Evolutionary conservation across 2,113 vertebrate species (phyloP).

Genomic region (Albula glossodonta): DNA sequence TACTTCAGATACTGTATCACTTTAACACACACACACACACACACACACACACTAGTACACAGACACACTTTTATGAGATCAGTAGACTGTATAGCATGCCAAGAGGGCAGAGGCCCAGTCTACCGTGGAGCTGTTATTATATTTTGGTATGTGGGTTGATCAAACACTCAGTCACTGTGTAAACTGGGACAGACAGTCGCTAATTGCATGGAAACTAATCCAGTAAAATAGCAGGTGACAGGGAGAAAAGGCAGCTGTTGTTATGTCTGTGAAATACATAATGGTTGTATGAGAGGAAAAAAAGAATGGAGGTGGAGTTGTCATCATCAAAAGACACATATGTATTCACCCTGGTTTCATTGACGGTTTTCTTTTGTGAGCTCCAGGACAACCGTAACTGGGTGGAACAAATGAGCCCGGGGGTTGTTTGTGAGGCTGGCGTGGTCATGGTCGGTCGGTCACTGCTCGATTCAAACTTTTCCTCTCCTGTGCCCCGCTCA

Average conservation of each 20-base stretch:
- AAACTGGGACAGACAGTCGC: conserved; percentile 7
- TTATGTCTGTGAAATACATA: conserved; percentile 5
- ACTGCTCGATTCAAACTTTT: background rate
- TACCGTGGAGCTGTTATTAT: background rate
- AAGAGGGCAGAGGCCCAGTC: background rate
- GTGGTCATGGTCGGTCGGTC: background rate
- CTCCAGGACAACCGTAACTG: background rate
- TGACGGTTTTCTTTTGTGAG: background rate
- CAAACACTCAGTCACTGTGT: background rate
- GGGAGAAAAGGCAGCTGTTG: background rate
- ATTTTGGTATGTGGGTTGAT: background rate
- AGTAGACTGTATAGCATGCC: background rate
- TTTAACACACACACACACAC: background rate
- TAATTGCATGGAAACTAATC: conserved; percentile 9
- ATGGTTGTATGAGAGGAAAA: background rate
- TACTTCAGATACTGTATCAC: background rate
- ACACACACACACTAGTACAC: background rate
- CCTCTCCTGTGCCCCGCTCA: background rate
- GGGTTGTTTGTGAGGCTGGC: background rate
- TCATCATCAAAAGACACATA: background rate
- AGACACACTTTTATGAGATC: background rate
- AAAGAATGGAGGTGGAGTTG: background rate
- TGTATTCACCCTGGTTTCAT: background rate
- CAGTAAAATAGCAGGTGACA: background rate
- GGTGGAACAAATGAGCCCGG: background rate